Conservation (phyloP, 1,140 invertebrate species). For the Plodia interpunctella region DNA sequence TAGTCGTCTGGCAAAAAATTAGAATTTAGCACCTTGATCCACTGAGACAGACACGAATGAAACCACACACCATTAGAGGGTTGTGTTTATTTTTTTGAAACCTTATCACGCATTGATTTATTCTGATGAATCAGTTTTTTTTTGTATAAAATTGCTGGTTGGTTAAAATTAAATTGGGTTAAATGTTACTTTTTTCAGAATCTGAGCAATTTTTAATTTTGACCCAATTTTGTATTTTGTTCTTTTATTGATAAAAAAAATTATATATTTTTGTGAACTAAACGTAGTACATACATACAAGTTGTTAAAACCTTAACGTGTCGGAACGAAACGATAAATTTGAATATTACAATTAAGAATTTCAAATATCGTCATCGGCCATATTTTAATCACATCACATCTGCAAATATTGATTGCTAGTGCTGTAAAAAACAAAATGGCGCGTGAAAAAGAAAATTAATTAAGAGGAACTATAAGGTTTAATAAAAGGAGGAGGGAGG, state of each 20-base stretch:
- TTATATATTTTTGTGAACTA: too few relatives aligned
- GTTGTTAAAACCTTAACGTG: too few relatives aligned
- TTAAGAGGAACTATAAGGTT: constrained; percentile 19
- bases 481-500: constrained; percentile 40
- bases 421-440: constrained; percentile 13
- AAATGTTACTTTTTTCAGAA: too few relatives aligned
- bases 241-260: too few relatives aligned
- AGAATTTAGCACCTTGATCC: constrained; percentile 28
- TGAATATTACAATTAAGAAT: neutral
- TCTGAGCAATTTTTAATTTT: too few relatives aligned
- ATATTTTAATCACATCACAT: neutral
- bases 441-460: constrained; percentile 17
- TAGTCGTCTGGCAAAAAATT: constrained; percentile 40
- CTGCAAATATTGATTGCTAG: constrained; percentile 2
- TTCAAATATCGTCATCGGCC: neutral
- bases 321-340: too few relatives aligned
- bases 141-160: too few relatives aligned
- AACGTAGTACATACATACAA: too few relatives aligned
- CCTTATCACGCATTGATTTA: neutral
- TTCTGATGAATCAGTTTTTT: neutral
- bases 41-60: neutral
- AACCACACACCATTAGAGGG: neutral
- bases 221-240: too few relatives aligned
- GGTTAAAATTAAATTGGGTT: too few relatives aligned
- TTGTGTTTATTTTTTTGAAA: neutral